phyloP scores from a whole-genome alignment of 2,797 vertebrate genomes.

The Psittacula derbiana region DNA sequence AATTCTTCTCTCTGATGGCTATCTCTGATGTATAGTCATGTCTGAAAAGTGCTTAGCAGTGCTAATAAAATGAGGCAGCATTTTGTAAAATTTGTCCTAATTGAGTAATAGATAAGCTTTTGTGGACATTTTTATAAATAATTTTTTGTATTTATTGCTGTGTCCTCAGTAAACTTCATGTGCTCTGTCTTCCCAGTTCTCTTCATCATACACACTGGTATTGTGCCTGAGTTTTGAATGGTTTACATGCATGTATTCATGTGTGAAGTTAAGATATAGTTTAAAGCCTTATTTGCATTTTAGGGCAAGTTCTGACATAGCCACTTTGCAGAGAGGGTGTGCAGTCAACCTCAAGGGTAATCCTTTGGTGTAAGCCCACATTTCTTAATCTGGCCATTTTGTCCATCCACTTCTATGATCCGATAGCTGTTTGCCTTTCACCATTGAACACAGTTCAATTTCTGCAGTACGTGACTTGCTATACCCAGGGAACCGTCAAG shows the following conservation, averaged over 20 bases:
- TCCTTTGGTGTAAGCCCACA: background rate
- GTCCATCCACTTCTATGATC: background rate
- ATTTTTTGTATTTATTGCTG: background rate
- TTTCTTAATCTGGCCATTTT: background rate
- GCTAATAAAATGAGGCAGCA: background rate
- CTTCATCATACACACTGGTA: background rate
- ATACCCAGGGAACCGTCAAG: background rate
- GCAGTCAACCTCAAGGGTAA: background rate
- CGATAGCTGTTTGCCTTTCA: background rate
- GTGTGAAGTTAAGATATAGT: background rate
- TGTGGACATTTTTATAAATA: background rate
- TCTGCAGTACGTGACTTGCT: background rate
- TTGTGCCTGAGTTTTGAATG: background rate
- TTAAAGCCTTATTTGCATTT: background rate
- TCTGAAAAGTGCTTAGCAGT: background rate
- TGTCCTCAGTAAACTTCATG: background rate
- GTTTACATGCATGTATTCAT: rapidly evolving
- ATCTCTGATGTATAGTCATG: background rate
- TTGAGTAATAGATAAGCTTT: background rate
- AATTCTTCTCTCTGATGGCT: background rate
- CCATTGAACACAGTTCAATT: background rate
- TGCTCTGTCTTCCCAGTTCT: background rate
- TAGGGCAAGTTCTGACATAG: background rate
- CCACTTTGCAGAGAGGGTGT: background rate
- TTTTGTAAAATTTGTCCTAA: background rate